Percentiles rank a stretch among this genome's conserved stretches.
Conservation (phyloP, 2,797 vertebrate genomes). For the Lepus oiostolus region DNA sequence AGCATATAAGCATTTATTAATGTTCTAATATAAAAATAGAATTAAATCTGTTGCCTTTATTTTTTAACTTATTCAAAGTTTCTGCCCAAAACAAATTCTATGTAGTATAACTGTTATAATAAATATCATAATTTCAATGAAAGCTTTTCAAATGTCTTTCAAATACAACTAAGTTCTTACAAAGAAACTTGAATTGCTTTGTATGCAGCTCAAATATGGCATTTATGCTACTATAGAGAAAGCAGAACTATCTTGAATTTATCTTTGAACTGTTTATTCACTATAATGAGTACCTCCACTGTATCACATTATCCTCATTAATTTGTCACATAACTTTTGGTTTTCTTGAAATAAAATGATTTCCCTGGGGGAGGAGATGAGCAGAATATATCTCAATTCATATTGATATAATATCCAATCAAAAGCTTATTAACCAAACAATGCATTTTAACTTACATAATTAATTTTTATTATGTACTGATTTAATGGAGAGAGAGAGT, state of each 20-base stretch:
- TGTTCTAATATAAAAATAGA: not conserved
- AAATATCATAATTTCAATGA: not conserved
- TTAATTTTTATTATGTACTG: not conserved
- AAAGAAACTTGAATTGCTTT: not conserved
- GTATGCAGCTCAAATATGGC: not conserved
- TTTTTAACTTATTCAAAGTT: slow-evolving; percentile 3
- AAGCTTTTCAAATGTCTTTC: not conserved
- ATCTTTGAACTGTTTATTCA: not conserved
- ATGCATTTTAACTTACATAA: not conserved
- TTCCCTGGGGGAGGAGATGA: not conserved
- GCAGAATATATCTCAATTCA: not conserved
- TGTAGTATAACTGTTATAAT: not conserved
- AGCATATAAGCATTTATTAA: not conserved
- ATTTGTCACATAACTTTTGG: not conserved
- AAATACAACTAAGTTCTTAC: too few relatives aligned
- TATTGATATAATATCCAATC: slow-evolving; percentile 16
- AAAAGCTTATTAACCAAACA: slow-evolving; percentile 30
- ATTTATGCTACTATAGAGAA: not conserved
- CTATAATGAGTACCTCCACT: not conserved
- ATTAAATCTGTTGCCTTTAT: not conserved
- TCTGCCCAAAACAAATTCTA: slow-evolving; percentile 28
- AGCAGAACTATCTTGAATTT: not conserved
- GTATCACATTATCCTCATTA: not conserved
- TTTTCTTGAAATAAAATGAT: slow-evolving; percentile 29
- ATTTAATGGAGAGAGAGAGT: too few relatives aligned